Conservation (phyloP, 2,888 invertebrate species). For the Tinea semifulvella region DNA sequence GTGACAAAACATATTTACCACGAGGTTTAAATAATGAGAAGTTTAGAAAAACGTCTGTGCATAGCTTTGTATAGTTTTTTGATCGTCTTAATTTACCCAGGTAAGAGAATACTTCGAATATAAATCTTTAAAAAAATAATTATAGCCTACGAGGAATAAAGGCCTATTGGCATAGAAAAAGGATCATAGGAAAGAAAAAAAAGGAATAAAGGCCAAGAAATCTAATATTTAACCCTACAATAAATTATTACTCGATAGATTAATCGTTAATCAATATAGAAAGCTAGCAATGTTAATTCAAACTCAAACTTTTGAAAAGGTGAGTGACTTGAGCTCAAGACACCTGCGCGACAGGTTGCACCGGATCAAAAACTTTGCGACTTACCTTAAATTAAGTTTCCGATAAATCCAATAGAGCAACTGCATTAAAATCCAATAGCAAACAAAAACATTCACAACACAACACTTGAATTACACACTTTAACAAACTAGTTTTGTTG, state of each 20-base stretch:
- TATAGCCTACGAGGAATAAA: no score
- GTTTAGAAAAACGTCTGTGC: no score
- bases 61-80: no score
- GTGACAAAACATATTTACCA: no score
- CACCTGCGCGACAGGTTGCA: conserved; percentile 64
- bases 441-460: conserved; percentile 30
- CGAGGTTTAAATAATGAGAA: no score
- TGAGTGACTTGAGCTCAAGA: conserved; percentile 30
- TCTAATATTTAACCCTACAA: no score
- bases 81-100: no score
- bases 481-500: conserved; percentile 33
- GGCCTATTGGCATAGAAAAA: no score
- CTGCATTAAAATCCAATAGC: conserved; percentile 24
- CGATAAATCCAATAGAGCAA: conserved; percentile 3
- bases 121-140: no score
- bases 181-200: no score
- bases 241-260: background rate
- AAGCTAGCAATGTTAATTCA: conserved; percentile 1
- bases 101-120: no score
- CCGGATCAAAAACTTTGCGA: conserved; percentile 34
- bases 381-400: conserved; percentile 30
- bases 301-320: conserved; percentile 12
- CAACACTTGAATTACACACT: conserved; percentile 32
- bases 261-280: background rate
- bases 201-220: no score